These are phyloP conservation scores for Cancer borealis DNA, from an alignment of 2,888 invertebrate species.

Conservation along the genomic window DNA sequence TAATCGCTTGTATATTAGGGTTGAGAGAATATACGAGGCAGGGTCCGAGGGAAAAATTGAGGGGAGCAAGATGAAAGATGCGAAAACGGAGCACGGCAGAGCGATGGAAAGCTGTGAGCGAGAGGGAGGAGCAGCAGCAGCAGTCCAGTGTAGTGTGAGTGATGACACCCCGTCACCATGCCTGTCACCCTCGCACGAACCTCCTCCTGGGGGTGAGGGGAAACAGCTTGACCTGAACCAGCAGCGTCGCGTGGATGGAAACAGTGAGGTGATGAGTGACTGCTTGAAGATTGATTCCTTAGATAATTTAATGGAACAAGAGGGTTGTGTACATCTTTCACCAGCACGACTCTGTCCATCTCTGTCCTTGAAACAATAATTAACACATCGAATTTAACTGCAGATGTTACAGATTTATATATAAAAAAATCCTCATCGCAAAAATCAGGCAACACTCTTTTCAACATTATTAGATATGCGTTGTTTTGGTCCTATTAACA, in stretches of 20 bases:
- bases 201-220: not conserved
- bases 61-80: constrained; percentile 15
- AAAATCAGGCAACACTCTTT: not conserved
- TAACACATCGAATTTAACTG: not conserved
- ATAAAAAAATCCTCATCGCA: not conserved
- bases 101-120: not conserved
- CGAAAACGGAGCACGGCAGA: not conserved
- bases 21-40: constrained; percentile 6
- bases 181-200: not conserved
- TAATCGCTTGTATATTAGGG: not conserved
- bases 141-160: not conserved
- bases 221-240: not conserved
- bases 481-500: no score
- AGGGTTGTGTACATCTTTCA: not conserved
- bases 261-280: not conserved
- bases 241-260: not conserved
- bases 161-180: not conserved
- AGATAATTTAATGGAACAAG: not conserved
- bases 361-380: not conserved
- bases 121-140: not conserved
- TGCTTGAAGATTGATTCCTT: not conserved
- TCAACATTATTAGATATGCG: not conserved
- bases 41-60: constrained; percentile 22
- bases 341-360: not conserved
- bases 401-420: not conserved